Base-by-base conservation (phyloP, 1,140 invertebrate species). In the Ceratosolen solmsi region DNA sequence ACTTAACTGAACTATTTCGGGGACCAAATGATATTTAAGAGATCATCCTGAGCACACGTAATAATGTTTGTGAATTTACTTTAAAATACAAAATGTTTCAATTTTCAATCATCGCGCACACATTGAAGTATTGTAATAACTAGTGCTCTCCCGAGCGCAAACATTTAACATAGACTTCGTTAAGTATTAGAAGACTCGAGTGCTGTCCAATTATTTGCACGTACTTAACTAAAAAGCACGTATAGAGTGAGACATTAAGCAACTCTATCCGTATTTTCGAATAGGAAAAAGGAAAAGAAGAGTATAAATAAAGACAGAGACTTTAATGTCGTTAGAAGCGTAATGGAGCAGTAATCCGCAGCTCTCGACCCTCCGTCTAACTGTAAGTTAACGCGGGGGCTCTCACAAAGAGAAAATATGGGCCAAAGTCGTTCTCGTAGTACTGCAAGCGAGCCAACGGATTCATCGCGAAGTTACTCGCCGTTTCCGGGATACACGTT, bases 371-470 rank as follows among this genome's bases (percentile, higher is more conserved):
- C n/a, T 36, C 9, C 17, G 11, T 9, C 5, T 81, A 75, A 76
- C 71, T 81, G 71, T 81, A 75, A 38, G 49, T 41, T 25, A 71
- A 68, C 63, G 77, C 77, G 30, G 60, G 58, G 58, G 74, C 38
- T 56, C 75, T 27, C 27, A 51, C 46, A 51, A 77, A 30, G 25
- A 33, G n/a, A 22, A 70, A 70, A 82, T 82, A 82, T 51, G 74
- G 80, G 80, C 74, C 74, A 77, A 51, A 70, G 74, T 71, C 73
- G 46, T 75, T 81, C 58, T 38, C 51, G 54, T 71, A 49, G 30
- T n/a, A n/a, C n/a, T n/a, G n/a, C 30, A 15, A 7, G 22, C 36
- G 38, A 41, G 51, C 49, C 15, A 73, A 25, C 27, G 9, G n/a
- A 65, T 58, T 27, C 51, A 30, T 27, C 49, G 49, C 30, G 72